phyloP scores from a whole-genome alignment of 2,797 vertebrate species.

The Gymnopithys bicolor region DNA sequence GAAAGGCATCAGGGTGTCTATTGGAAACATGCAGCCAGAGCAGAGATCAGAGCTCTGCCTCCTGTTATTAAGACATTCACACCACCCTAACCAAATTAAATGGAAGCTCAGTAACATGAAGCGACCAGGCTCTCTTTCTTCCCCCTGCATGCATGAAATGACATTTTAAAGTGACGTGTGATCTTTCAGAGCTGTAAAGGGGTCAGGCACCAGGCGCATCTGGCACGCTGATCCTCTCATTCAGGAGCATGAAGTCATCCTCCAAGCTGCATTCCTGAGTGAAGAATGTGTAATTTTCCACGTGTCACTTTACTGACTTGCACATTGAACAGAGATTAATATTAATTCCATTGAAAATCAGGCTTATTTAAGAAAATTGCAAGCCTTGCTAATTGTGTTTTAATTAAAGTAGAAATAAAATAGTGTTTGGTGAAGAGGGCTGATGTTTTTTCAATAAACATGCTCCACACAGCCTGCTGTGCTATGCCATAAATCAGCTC shows the following conservation, averaged over 20 bases:
- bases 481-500: neutral
- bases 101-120: neutral
- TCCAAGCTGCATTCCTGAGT: neutral
- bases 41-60: conserved; percentile 20
- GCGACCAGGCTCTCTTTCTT: neutral
- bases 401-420: neutral
- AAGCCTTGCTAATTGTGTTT: neutral
- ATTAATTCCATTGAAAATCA: neutral
- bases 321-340: neutral
- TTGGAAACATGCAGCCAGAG: neutral
- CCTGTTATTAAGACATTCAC: neutral
- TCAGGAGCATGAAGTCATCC: conserved; percentile 48
- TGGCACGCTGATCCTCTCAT: neutral
- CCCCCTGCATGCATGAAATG: neutral
- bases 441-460: neutral
- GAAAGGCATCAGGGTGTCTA: conserved; percentile 12
- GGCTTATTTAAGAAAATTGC: neutral
- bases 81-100: neutral
- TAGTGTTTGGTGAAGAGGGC: neutral
- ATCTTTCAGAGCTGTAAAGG: conserved; percentile 9
- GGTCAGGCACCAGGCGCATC: neutral
- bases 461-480: accelerated
- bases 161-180: neutral
- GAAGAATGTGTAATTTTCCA: conserved; percentile 15
- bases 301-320: neutral